Evolutionary conservation across 2,797 vertebrate species (phyloP), one percentile per base, ranked within the genome.

Genomic region (Lacerta agilis): DNA sequence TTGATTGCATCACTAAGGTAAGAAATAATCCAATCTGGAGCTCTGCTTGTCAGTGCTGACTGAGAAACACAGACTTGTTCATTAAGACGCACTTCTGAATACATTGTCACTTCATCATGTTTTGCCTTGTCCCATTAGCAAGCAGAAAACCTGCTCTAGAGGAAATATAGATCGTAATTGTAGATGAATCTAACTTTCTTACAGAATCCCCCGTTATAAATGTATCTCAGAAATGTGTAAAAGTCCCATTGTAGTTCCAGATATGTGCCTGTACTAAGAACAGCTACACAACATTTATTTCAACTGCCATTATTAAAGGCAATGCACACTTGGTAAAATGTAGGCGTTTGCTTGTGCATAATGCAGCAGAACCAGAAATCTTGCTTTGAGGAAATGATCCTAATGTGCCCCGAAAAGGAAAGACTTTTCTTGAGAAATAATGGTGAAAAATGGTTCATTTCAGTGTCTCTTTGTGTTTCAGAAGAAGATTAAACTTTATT

Each of bases 311-410:
- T 90, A 90, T 90, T 76, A 90, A 92, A 95, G 90, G 90, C 92
- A 91, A 73, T 6, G 33, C 87, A 94, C 58, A 27, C 95, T 96
- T 92, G 95, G 93, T 91, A 92, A 94, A 95, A 93, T 66, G 86
- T 73, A 87, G 87, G 3, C 87, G 86, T 82, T 49, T 23, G 33
- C 82, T 86, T 91, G 89, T 86, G 92, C 92, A 90, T 95, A 95
- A 95, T 95, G 89, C 76, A 0, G 93, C 94, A 84, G 90, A 93
- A 93, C 92, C 91, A 38, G 82, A 85, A 90, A 87, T 93, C 95
- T 97, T 97, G 96, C 96, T 96, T 96, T 87, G 96, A 97, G 95
- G 95, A 97, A 96, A 94, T 96, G 95, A 97, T 96, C 96, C 95
- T 94, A 95, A 95, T 94, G 85, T 96, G 96, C 95, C 95, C 93